Evolutionary conservation across 1,140 invertebrate genomes (phyloP), one percentile per base, ranked within the genome.

Genomic region (Lordiphosa clarofinis): DNA sequence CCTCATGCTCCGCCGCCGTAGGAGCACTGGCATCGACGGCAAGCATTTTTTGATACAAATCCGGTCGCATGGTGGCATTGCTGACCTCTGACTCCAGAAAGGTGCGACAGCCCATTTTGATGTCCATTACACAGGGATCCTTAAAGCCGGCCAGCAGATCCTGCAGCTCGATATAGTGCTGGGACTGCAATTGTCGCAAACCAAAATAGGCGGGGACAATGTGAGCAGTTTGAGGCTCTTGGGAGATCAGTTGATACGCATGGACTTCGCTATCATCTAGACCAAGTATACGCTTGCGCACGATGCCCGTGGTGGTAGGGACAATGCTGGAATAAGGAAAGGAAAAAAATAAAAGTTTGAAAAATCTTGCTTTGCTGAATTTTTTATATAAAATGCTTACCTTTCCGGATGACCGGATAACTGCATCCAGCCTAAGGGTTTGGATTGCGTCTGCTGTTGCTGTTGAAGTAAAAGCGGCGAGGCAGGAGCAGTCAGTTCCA

Each of bases 51-150:
- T 95, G 92, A 81, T 96, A 97, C 1, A 97, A 90, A 89, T 97
- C 96, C 2, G 91, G 71, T 46, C 96, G 91, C 9, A 95, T 94
- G 3, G 91, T 92, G 6, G 92, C 93, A 76, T 98, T 98, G 71
- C 93, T 93, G 1, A 98, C 97, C 92, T 99, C 97, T 1, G 94
- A 94, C 89, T 99, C 97, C 4, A 98, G 91, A 87, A 99, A 99
- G 7, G 97, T 99, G 56, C 96, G 91, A 0, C 94, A 95, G 10
- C 96, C 96, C 92, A 98, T 95, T 91, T 98, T 98, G 37, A 98
- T 95, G 87, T 98, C 96, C 93, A 98, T 96, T 1, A 98, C 95
- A 67, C 95, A 93, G 0, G 95, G 95, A 88, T 97, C 94, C 65
- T 93, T 90, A 88, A 97, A 97, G 36, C 95, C 94, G 65, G 95